Base-by-base conservation (phyloP, 2,113 vertebrate species). In the Myotis brandtii region DNA sequence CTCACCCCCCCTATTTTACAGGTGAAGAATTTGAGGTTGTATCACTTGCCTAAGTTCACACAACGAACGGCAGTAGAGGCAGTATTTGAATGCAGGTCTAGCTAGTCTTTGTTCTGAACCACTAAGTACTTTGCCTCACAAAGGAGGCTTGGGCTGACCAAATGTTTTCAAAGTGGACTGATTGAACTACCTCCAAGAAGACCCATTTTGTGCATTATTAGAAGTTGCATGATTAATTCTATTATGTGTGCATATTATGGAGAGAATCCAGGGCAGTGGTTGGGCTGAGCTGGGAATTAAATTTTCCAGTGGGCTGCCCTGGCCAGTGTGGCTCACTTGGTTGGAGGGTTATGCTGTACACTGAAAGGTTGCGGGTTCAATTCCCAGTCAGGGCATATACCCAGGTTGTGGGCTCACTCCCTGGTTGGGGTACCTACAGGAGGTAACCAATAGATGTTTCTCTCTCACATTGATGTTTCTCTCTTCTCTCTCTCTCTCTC, bases 61-160 rank as follows among this genome's bases (percentile, higher is more conserved):
- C 86, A 69, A 30, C 9, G 0, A 0, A 11, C 11, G 50, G n/a
- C 21, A 86, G n/a, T 4, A 37, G 50, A 54, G 17, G 84, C 48
- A 70, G 48, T 37, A 43, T 95, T 72, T 16, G 34, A 6, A 37
- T 27, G 82, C 46, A 81, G 70, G 59, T 79, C 66, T 85, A 30
- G 23, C 50, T 66, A 69, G 77, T 14, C 72, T 89, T 94, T 89
- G 70, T 62, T 89, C 54, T 86, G 67, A 93, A 50, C 43, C 14
- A 6, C 75, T 37, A 1, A 88, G 82, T 46, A 6, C 56, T 88
- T 93, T 13, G 52, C n/a, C 64, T 70, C 43, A 17, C 18, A 11
- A 46, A 46, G 79, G 46, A 93, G 52, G 20, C 69, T 75, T 50
- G 34, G n/a, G 32, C 12, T 9, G 21, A 7, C 30, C 50, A 46